phyloP scores from a whole-genome alignment of 1,140 invertebrate species.

The Drosophila bocki region DNA sequence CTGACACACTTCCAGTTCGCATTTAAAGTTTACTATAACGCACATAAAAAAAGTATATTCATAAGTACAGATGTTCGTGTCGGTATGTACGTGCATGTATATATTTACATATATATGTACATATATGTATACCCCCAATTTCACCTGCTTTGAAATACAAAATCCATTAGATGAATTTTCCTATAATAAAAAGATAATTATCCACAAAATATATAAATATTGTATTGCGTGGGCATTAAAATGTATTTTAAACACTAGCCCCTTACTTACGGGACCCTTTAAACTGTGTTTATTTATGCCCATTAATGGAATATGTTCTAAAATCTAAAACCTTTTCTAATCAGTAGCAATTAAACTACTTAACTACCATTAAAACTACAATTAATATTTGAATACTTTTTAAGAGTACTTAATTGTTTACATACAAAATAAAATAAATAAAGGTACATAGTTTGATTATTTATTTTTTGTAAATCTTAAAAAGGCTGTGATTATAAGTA shows the following conservation, averaged over 20 bases:
- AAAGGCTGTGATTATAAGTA: neutral
- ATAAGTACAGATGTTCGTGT: slow-evolving; percentile 32
- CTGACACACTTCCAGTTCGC: slow-evolving; percentile 24
- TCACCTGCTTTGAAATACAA: slow-evolving; percentile 23
- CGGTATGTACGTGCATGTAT: slow-evolving; percentile 38
- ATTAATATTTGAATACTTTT: neutral
- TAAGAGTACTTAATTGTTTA: neutral
- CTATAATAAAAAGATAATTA: neutral
- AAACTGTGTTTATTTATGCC: slow-evolving; percentile 1
- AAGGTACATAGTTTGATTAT: neutral
- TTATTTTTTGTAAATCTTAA: neutral
- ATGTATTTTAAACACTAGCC: neutral
- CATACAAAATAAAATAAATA: neutral
- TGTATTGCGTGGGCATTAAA: neutral
- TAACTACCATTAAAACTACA: no score
- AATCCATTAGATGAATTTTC: neutral
- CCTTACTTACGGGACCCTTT: no score
- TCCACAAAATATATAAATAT: no score
- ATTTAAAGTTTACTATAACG: slow-evolving; percentile 7
- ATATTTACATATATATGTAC: slow-evolving; percentile 27
- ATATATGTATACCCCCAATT: slow-evolving; percentile 39
- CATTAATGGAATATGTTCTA: neutral
- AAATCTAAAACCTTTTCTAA: neutral
- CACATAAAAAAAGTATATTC: slow-evolving; percentile 9
- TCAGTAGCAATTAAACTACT: neutral